Base-by-base conservation (phyloP, 2,797 vertebrate species). In the Allobates femoralis region DNA sequence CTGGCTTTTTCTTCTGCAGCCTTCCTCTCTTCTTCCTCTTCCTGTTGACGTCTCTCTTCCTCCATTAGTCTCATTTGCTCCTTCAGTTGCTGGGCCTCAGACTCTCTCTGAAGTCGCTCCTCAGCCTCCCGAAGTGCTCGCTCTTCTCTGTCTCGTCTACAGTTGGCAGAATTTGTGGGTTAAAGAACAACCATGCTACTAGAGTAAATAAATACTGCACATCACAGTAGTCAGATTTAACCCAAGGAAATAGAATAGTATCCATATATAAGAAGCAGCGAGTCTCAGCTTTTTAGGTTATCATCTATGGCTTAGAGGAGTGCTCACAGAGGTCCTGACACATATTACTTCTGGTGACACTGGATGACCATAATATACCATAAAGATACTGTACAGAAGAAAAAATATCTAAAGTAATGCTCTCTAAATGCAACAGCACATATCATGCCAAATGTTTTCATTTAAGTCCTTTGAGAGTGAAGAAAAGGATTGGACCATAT, bases 1-100 rank as follows among this genome's bases (percentile, higher is more conserved):
- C 87, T 93, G 50, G 95, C 96, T 91, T 90, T 96, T 91, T 97
- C 96, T 86, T 94, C 90, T 0, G 96, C 96, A 86, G 97, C 97
- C n/a, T 92, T 93, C 89, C 90, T 90, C 84, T 92, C 91, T 64
- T 90, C 89, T 60, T 93, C 92, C 81, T 97, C 95, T 79, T 95
- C 94, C 74, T 93, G 84, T 67, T 90, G 90, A 82, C 91, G 94
- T 79, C 94, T 94, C 28, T 93, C 93, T 53, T 96, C 94, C 21
- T 94, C 94, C 89, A 91, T 94, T 60, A 74, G 91, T 46, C 56
- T 88, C 90, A 94, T 95, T 87, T 96, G 95, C 89, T 96, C 94
- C 0, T 94, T 94, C 89, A 94, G 94, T 18, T 90, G 89, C 0
- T 90, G 93, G 0, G 95, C 96, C 91, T 97, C 96, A 14, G 97